These are phyloP conservation scores for Aphis craccivora DNA, from an alignment of 1,140 invertebrate species.

Conservation along the genomic window DNA sequence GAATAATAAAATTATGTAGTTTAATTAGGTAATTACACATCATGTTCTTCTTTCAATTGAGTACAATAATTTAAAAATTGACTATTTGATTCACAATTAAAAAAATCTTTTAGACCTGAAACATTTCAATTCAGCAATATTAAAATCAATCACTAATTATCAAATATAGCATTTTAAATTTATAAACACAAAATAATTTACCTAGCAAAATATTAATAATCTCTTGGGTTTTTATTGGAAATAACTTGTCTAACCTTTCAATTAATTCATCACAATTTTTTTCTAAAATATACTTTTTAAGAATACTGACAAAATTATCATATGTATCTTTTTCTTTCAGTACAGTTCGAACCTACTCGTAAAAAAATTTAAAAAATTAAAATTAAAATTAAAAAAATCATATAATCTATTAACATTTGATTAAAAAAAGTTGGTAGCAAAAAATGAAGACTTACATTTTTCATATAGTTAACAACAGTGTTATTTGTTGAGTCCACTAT, in stretches of 20 bases:
- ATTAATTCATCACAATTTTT: slow-evolving; percentile 35
- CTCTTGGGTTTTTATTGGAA: slow-evolving; percentile 21
- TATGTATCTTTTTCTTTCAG: neutral
- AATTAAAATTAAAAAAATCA: neutral
- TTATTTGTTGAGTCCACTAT: slow-evolving; percentile 19
- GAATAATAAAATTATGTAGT: neutral
- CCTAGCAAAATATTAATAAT: slow-evolving; percentile 29
- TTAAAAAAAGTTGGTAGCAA: neutral
- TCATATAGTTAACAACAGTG: neutral
- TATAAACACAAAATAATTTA: neutral
- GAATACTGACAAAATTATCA: neutral
- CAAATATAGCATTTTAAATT: neutral
- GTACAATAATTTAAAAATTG: neutral
- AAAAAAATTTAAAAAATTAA: neutral
- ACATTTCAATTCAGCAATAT: neutral
- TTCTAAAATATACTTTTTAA: slow-evolving; percentile 19
- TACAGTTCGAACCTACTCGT: neutral
- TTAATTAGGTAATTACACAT: neutral
- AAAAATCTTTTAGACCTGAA: slow-evolving; percentile 24
- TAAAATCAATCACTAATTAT: neutral
- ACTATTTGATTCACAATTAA: neutral
- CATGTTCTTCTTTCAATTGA: neutral
- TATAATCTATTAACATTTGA: neutral
- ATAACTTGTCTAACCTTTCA: slow-evolving; percentile 29
- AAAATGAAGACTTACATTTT: slow-evolving; percentile 15